Percentiles rank a stretch among this genome's conserved stretches.
Evolutionary conservation across 2,113 vertebrate species (phyloP).

Genomic region (Ophiodon elongatus): DNA sequence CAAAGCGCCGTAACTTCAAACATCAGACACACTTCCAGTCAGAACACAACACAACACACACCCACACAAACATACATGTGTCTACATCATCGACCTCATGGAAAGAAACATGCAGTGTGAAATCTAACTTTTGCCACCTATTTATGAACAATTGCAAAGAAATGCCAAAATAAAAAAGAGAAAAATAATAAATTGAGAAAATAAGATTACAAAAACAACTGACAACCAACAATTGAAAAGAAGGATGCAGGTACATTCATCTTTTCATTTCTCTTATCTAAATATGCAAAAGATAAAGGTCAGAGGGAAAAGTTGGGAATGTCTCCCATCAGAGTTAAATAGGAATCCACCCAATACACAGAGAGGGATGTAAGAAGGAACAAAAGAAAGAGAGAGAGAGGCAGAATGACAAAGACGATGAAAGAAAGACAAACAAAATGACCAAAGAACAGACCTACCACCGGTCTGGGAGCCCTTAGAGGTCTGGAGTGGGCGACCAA

Average conservation of each 20-base stretch:
- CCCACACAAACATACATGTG: conserved; percentile 17
- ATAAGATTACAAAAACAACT: background rate
- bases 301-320: background rate
- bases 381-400: background rate
- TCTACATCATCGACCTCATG: background rate
- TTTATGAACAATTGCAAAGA: background rate
- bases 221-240: background rate
- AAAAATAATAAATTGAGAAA: background rate
- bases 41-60: conserved; percentile 15
- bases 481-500: conserved; percentile 94
- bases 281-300: background rate
- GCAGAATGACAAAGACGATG: background rate
- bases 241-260: conserved; percentile 6
- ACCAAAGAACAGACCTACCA: conserved; percentile 87
- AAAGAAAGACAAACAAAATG: background rate
- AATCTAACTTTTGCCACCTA: background rate
- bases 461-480: conserved; percentile 88
- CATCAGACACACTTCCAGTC: conserved; percentile 25
- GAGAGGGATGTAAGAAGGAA: background rate
- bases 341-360: background rate
- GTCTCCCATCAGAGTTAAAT: background rate
- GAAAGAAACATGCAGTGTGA: conserved; percentile 4
- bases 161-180: background rate
- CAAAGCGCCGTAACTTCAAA: conserved; percentile 44
- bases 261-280: background rate